Evolutionary conservation across 2,888 invertebrate genomes (phyloP).

Genomic region (Hololepta plana): DNA sequence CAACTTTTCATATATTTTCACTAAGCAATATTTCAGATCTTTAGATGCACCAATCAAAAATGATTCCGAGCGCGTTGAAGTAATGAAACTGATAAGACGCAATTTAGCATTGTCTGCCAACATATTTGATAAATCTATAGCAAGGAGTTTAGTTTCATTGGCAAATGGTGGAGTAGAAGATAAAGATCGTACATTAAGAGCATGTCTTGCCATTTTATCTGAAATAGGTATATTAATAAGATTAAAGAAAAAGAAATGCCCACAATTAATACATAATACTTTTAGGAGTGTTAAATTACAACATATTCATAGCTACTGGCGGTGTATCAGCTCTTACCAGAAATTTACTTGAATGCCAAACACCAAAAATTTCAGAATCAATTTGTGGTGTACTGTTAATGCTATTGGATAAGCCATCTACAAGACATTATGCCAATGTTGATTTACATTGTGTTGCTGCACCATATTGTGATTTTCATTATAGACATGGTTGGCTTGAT

Average conservation of each 20-base stretch:
- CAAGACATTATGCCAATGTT: conserved; percentile 54
- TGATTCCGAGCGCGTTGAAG: conserved; percentile 85
- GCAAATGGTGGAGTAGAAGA: conserved; percentile 64
- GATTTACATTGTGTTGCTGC: conserved; percentile 78
- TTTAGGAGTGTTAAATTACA: conserved; percentile 65
- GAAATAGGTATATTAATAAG: conserved; percentile 61
- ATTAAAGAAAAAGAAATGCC: too few species aligned
- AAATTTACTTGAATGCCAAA: conserved; percentile 69
- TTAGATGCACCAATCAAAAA: conserved; percentile 79
- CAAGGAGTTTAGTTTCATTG: conserved; percentile 66
- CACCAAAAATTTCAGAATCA: conserved; percentile 79
- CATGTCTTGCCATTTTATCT: conserved; percentile 72
- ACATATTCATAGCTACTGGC: conserved; percentile 59
- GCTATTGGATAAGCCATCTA: conserved; percentile 67
- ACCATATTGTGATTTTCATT: conserved; percentile 86
- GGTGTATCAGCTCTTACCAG: conserved; percentile 69
- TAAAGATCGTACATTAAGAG: conserved; percentile 66
- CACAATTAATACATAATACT: too few species aligned
- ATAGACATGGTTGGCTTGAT: conserved; percentile 51
- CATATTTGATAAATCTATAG: conserved; percentile 54
- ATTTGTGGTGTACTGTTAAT: conserved; percentile 74
- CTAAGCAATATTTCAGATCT: conserved; percentile 36
- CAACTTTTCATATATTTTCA: conserved; percentile 1
- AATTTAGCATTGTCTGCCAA: conserved; percentile 45
- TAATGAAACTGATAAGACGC: conserved; percentile 64